Conservation (phyloP, 2,888 invertebrate species). For the Epiblema foenella region DNA sequence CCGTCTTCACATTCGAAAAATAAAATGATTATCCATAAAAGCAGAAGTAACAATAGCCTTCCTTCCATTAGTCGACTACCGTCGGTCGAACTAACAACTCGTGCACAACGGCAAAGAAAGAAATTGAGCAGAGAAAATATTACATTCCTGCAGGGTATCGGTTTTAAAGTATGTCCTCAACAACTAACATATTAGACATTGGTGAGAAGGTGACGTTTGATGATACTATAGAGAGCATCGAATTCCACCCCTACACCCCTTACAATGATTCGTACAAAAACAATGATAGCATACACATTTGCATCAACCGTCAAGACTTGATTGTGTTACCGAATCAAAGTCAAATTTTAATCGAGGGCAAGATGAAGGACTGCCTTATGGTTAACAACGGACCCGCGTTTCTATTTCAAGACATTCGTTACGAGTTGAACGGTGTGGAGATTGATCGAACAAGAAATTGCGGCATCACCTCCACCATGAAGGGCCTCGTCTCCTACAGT, state of each 20-base stretch:
- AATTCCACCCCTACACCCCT: conserved; percentile 40
- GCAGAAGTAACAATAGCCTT: not conserved
- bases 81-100: not conserved
- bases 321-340: conserved; percentile 27
- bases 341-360: conserved; percentile 14
- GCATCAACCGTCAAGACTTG: conserved; percentile 27
- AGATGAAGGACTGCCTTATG: not conserved
- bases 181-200: conserved; percentile 30
- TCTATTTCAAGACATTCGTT: conserved; percentile 40
- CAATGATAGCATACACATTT: conserved; percentile 6
- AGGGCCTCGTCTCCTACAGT: conserved; percentile 20
- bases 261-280: conserved; percentile 31
- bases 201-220: conserved; percentile 28
- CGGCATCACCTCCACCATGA: conserved; percentile 46
- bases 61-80: not conserved
- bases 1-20: conserved; percentile 15
- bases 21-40: conserved; percentile 33
- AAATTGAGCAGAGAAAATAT: conserved; percentile 3
- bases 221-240: conserved; percentile 38
- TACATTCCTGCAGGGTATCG: conserved; percentile 22
- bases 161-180: conserved; percentile 32
- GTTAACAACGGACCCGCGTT: conserved; percentile 16
- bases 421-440: conserved; percentile 42
- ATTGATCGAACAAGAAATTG: conserved; percentile 45
- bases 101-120: not conserved